phyloP scores from a whole-genome alignment of 2,113 vertebrate genomes.

The human region DNA sequence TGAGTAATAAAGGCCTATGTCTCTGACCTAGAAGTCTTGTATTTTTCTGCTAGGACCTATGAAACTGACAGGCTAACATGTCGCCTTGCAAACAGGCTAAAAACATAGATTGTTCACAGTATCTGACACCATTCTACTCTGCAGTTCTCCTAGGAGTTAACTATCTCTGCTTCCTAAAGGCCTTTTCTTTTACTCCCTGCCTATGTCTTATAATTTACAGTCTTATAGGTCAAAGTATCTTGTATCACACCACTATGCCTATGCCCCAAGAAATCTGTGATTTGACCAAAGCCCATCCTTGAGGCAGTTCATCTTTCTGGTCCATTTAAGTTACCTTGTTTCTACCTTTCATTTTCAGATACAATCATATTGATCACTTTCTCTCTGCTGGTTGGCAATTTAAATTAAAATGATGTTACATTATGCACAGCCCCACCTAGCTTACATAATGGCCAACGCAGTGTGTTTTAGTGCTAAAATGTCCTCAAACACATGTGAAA shows the following conservation, averaged over 20 bases:
- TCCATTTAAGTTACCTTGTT: background rate
- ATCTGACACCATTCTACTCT: background rate
- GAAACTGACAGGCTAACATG: background rate
- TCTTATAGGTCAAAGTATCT: background rate
- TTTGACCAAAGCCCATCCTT: background rate
- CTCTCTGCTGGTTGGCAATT: background rate
- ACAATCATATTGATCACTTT: background rate
- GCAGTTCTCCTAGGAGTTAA: background rate
- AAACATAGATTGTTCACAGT: background rate
- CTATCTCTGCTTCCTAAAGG: background rate
- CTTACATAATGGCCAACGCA: background rate
- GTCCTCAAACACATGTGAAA: background rate
- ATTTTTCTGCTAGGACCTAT: background rate
- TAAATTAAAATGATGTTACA: slow-evolving; percentile 22
- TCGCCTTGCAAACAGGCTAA: background rate
- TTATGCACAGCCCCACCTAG: background rate
- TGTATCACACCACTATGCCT: background rate
- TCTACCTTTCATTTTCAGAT: background rate
- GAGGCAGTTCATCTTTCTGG: background rate
- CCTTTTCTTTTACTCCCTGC: background rate
- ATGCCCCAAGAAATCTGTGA: background rate
- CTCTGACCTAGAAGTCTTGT: background rate
- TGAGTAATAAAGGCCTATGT: background rate
- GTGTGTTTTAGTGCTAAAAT: background rate
- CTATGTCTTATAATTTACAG: background rate